phyloP scores from a whole-genome alignment of 2,113 vertebrate species.

The Ancistrus triradiatus region DNA sequence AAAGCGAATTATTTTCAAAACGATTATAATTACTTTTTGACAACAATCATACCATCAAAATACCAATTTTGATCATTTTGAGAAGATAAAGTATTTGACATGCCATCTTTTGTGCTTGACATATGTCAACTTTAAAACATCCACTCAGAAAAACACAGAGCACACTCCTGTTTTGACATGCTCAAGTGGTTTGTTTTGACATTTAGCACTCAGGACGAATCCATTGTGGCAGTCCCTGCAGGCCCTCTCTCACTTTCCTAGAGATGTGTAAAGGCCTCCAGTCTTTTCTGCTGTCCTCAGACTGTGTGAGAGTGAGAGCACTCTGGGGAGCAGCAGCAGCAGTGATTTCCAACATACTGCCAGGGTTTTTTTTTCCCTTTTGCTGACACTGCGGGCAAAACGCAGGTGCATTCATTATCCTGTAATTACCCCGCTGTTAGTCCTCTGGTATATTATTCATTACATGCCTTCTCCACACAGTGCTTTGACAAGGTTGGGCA shows the following conservation, averaged over 20 bases:
- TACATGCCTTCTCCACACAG: conserved; percentile 54
- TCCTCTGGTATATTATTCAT: conserved; percentile 68
- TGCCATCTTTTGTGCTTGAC: neutral
- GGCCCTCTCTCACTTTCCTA: conserved; percentile 7
- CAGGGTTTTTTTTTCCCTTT: conserved; percentile 26
- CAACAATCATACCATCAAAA: too few species aligned
- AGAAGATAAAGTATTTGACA: conserved; percentile 11
- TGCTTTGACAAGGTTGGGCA: conserved; percentile 61
- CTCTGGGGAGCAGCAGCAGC: conserved; percentile 45
- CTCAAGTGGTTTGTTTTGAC: conserved; percentile 41
- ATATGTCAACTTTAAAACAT: conserved; percentile 36
- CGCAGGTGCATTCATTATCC: conserved; percentile 73
- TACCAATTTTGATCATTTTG: too few species aligned
- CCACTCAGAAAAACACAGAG: conserved; percentile 46
- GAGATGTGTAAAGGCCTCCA: conserved; percentile 20
- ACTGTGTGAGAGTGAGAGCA: conserved; percentile 44
- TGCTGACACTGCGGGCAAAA: conserved; percentile 66
- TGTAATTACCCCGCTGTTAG: conserved; percentile 73
- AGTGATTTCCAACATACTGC: conserved; percentile 51
- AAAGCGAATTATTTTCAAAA: too few species aligned
- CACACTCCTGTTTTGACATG: conserved; percentile 15
- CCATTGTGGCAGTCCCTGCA: conserved; percentile 19
- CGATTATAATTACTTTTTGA: too few species aligned
- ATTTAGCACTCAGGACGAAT: conserved; percentile 35
- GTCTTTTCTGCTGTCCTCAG: conserved; percentile 36